These are phyloP conservation scores for Oscheius sp. DNA, from an alignment of 1,140 invertebrate species.

Conservation along the genomic window DNA sequence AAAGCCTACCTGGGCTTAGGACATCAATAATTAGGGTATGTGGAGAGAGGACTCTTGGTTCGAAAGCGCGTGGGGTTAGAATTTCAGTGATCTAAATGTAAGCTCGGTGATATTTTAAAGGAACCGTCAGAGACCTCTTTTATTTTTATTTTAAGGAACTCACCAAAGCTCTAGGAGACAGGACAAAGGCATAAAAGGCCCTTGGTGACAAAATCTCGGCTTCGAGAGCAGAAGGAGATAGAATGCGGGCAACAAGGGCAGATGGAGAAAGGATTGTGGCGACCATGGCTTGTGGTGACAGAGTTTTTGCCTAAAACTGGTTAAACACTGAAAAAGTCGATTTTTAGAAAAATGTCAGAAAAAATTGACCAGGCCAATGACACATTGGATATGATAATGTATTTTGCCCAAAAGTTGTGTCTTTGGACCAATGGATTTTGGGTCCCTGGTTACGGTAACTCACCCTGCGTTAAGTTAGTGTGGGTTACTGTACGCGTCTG, in stretches of 20 bases:
- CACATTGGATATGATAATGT: too few relatives aligned
- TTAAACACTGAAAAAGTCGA: too few relatives aligned
- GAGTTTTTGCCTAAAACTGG: too few relatives aligned
- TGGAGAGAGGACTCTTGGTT: constrained; percentile 37
- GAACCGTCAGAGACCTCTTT: too few relatives aligned
- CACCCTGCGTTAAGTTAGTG: too few relatives aligned
- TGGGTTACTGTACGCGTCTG: too few relatives aligned
- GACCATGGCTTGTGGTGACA: constrained; percentile 37
- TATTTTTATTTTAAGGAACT: not conserved
- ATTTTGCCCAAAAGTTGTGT: too few relatives aligned
- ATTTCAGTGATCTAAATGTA: constrained; percentile 24
- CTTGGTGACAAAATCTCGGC: constrained; percentile 39
- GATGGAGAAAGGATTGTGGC: constrained; percentile 35
- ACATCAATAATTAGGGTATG: constrained; percentile 36
- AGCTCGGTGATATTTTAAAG: too few relatives aligned
- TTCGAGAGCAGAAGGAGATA: constrained; percentile 40
- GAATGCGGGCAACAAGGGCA: constrained; percentile 33
- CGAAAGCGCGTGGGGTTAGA: constrained; percentile 31
- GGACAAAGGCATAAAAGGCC: constrained; percentile 34
- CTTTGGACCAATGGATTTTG: too few relatives aligned
- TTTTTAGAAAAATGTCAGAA: too few relatives aligned
- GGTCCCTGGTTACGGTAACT: too few relatives aligned
- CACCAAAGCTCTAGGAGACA: constrained; percentile 42
- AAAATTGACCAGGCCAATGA: too few relatives aligned
- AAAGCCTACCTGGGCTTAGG: constrained; percentile 36